phyloP scores from a whole-genome alignment of 2,888 invertebrate species.

The Orthosia gracilis region DNA sequence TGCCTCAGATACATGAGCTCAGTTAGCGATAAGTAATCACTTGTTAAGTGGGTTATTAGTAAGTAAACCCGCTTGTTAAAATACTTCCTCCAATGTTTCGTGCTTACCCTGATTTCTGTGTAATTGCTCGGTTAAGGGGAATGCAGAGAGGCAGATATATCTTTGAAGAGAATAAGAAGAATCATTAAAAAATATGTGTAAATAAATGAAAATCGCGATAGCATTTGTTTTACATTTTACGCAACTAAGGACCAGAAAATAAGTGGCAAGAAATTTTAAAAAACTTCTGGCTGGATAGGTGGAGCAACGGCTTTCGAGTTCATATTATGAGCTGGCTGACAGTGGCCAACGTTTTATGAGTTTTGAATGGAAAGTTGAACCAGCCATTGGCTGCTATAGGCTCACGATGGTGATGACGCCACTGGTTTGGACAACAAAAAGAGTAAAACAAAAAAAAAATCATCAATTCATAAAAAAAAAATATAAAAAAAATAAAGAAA shows the following conservation, averaged over 20 bases:
- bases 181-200: not conserved
- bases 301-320: no score
- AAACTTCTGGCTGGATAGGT: no score
- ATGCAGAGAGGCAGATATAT: conserved; percentile 5
- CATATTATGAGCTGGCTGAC: no score
- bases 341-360: no score
- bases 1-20: conserved; percentile 27
- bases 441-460: no score
- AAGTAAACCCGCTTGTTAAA: conserved; percentile 70
- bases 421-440: no score
- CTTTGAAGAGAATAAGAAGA: not conserved
- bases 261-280: not conserved
- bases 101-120: conserved; percentile 68
- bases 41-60: conserved; percentile 69
- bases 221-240: not conserved
- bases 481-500: no score
- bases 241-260: not conserved
- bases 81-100: conserved; percentile 66
- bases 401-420: not conserved
- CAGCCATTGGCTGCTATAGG: not conserved
- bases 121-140: conserved; percentile 66
- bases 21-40: conserved; percentile 67
- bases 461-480: no score
- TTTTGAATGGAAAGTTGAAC: no score
- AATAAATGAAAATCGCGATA: no score